A percentile compares a stretch with the other conserved stretches of the same genome.
Conservation (phyloP, 2,888 invertebrate genomes). For the Trichogramma dendrolimi region DNA sequence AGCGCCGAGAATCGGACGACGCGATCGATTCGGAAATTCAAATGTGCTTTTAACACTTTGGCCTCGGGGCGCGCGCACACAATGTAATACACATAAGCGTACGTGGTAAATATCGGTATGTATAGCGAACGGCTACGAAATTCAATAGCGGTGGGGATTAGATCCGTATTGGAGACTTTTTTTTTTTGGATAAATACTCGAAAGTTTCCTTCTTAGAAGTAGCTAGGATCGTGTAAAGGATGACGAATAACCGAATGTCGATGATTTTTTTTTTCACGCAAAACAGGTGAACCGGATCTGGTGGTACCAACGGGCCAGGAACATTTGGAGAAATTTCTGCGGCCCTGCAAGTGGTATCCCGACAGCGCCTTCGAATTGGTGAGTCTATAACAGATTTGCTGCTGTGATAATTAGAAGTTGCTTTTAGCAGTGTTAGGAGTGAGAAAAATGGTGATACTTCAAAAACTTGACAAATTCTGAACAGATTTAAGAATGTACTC, state of each 20-base stretch:
- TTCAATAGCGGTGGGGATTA: not conserved
- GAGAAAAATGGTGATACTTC: not conserved
- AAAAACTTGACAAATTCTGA: too few relatives aligned
- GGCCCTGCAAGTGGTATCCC: constrained; percentile 83
- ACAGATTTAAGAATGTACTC: too few relatives aligned
- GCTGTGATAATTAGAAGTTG: not conserved
- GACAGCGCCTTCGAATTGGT: constrained; percentile 75
- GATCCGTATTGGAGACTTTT: too few relatives aligned
- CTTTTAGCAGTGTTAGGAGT: not conserved
- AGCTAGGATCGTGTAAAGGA: not conserved
- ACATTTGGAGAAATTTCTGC: constrained; percentile 72
- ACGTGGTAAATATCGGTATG: not conserved
- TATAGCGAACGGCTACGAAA: not conserved
- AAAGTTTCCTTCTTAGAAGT: not conserved
- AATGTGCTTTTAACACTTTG: constrained; percentile 9
- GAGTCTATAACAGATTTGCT: constrained; percentile 38
- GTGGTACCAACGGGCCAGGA: constrained; percentile 67
- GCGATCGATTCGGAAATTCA: constrained; percentile 4
- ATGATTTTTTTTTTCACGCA: constrained; percentile 1
- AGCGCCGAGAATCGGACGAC: too few relatives aligned
- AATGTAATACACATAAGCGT: not conserved
- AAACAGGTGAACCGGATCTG: constrained; percentile 62
- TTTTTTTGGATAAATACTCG: too few relatives aligned
- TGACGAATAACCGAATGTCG: not conserved
- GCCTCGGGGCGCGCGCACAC: not conserved